Evolutionary conservation across 1,140 invertebrate species (phyloP).

Genomic region (Rhynchophorus ferrugineus): DNA sequence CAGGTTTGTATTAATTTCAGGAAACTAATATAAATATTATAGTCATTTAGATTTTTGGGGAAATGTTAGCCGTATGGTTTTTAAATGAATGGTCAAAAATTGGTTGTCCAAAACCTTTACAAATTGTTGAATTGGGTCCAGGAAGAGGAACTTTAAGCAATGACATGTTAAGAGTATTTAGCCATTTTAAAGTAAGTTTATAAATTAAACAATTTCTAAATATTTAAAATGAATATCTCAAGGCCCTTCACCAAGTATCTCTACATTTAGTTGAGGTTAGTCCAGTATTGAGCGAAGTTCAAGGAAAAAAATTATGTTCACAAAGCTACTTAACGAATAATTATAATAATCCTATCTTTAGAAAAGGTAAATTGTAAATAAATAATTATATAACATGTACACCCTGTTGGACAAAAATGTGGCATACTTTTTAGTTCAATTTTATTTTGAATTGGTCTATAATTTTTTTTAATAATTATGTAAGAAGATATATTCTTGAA

Average conservation of each 20-base stretch:
- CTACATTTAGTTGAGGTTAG: constrained; percentile 91
- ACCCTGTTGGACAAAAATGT: no score
- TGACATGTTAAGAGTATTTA: constrained; percentile 78
- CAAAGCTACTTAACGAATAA: constrained; percentile 29
- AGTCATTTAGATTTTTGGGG: constrained; percentile 71
- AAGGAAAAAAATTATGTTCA: constrained; percentile 67
- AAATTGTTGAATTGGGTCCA: constrained; percentile 90
- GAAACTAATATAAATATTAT: not conserved
- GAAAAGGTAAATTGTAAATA: constrained; percentile 17
- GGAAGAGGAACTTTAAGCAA: constrained; percentile 81
- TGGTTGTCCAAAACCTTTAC: constrained; percentile 64
- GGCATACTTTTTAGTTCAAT: no score
- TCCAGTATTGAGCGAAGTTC: constrained; percentile 66
- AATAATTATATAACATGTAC: no score
- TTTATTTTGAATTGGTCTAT: no score
- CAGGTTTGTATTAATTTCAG: constrained; percentile 43
- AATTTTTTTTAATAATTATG: no score
- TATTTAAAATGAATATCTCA: constrained; percentile 27
- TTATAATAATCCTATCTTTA: constrained; percentile 16
- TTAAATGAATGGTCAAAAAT: constrained; percentile 80
- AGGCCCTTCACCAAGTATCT: constrained; percentile 47
- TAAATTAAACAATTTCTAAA: constrained; percentile 1
- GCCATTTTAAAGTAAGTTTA: constrained; percentile 43
- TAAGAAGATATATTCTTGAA: no score
- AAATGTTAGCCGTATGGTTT: constrained; percentile 87